Evolutionary conservation across 2,797 vertebrate genomes (phyloP).

Genomic region (Rhinophrynus dorsalis): DNA sequence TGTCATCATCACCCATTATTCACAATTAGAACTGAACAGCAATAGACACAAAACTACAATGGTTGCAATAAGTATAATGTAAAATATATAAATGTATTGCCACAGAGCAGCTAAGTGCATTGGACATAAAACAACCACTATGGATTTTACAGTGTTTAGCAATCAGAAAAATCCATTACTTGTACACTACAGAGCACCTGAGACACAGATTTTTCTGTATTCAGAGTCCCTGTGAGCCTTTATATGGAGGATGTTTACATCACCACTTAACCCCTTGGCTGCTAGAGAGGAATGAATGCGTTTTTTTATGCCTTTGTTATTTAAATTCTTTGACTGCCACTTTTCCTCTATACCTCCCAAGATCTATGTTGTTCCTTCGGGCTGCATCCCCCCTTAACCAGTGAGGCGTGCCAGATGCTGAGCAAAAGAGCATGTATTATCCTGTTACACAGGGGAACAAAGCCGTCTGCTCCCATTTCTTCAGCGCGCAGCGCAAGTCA

Average conservation of each 20-base stretch:
- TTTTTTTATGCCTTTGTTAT: slow-evolving; percentile 4
- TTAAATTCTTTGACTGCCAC: neutral
- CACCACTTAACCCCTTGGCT: neutral
- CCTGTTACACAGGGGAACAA: slow-evolving; percentile 89
- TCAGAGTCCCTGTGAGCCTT: too few species aligned
- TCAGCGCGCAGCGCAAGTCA: slow-evolving; percentile 81
- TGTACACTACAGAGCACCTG: too few species aligned
- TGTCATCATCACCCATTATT: too few species aligned
- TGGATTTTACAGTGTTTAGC: too few species aligned
- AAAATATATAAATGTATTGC: too few species aligned
- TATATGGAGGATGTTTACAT: neutral
- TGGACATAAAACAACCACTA: too few species aligned
- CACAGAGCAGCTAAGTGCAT: too few species aligned
- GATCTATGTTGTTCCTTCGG: slow-evolving; percentile 25
- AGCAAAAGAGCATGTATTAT: slow-evolving; percentile 91
- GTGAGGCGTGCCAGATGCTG: slow-evolving; percentile 66
- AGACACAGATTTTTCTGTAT: neutral
- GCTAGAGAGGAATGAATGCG: neutral
- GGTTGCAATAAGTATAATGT: too few species aligned
- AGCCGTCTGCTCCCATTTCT: slow-evolving; percentile 70
- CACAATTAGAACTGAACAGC: too few species aligned
- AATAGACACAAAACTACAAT: too few species aligned
- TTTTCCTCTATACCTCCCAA: slow-evolving; percentile 1
- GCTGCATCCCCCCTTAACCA: slow-evolving; percentile 32
- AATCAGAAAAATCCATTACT: too few species aligned